Percentiles rank a stretch among this genome's conserved stretches.
Conservation (phyloP, 2,888 invertebrate species). For the Agonopterix arenella region DNA sequence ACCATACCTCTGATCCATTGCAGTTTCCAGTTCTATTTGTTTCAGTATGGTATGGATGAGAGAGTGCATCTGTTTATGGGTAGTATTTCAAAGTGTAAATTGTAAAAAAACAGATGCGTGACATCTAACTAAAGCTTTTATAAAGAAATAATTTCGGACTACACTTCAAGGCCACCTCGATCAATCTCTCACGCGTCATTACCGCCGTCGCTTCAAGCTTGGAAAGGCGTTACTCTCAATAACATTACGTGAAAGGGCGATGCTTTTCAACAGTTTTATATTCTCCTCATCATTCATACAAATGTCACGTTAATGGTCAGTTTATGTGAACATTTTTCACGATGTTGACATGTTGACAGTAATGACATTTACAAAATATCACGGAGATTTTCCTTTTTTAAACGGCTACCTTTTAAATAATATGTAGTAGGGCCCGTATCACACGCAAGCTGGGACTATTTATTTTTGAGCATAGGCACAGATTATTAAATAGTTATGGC, state of each 20-base stretch:
- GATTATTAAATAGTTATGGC: too few relatives aligned
- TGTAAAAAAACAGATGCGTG: too few relatives aligned
- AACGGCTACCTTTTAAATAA: too few relatives aligned
- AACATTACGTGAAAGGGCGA: slow-evolving; percentile 23
- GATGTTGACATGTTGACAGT: slow-evolving; percentile 6
- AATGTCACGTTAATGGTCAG: slow-evolving; percentile 24
- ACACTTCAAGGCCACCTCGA: slow-evolving; percentile 20
- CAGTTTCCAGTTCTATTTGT: too few relatives aligned
- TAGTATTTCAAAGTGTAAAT: too few relatives aligned
- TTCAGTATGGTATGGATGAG: too few relatives aligned
- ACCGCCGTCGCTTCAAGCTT: slow-evolving; percentile 44
- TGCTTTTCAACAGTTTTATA: slow-evolving; percentile 16
- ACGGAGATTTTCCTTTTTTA: too few relatives aligned
- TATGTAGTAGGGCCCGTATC: too few relatives aligned
- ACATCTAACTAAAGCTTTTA: neutral
- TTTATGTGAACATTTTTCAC: slow-evolving; percentile 18
- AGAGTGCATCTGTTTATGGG: too few relatives aligned
- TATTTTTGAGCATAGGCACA: too few relatives aligned
- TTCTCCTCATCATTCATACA: slow-evolving; percentile 17
- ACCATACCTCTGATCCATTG: too few relatives aligned
- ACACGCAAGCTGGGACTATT: too few relatives aligned
- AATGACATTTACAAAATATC: slow-evolving; percentile 12
- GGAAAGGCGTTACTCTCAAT: slow-evolving; percentile 27
- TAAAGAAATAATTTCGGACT: slow-evolving; percentile 18
- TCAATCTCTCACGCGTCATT: slow-evolving; percentile 40